Evolutionary conservation across 2,797 vertebrate genomes (phyloP).

Genomic region (Gymnothorax javanicus): DNA sequence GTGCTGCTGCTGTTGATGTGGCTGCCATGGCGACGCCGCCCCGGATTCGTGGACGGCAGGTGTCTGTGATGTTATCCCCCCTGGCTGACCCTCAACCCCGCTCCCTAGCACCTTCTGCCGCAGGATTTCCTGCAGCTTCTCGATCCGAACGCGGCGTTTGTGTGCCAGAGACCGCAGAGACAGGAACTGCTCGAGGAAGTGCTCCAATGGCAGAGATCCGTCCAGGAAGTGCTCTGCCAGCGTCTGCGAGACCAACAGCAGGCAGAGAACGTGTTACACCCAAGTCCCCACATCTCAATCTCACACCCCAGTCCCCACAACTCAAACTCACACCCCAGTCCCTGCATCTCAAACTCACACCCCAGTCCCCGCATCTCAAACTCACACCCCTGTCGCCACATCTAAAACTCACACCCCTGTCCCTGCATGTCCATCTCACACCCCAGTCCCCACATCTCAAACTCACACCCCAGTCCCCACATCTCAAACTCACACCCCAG

Average conservation of each 20-base stretch:
- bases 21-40: constrained; percentile 61
- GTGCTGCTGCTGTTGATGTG: constrained; percentile 58
- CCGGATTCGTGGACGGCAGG: constrained; percentile 53
- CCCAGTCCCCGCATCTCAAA: too few species aligned
- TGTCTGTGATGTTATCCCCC: constrained; percentile 54
- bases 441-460: too few species aligned
- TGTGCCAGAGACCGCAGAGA: constrained; percentile 82
- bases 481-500: too few species aligned
- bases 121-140: constrained; percentile 89
- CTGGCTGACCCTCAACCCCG: neutral
- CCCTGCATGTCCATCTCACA: too few species aligned
- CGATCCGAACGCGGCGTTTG: constrained; percentile 81
- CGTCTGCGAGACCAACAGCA: constrained; percentile 60
- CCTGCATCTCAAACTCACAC: too few species aligned
- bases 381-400: too few species aligned
- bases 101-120: constrained; percentile 64
- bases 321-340: too few species aligned
- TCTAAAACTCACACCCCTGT: too few species aligned
- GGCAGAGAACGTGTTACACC: neutral
- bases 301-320: too few species aligned
- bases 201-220: constrained; percentile 81
- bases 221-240: constrained; percentile 89
- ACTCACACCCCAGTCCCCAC: too few species aligned
- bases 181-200: constrained; percentile 83
- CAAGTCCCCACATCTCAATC: too few species aligned